Evolutionary conservation across 64 coral and sea anemone species (phyloP), one percentile per base, ranked within the genome.

Genomic region (Montipora foliosa): DNA sequence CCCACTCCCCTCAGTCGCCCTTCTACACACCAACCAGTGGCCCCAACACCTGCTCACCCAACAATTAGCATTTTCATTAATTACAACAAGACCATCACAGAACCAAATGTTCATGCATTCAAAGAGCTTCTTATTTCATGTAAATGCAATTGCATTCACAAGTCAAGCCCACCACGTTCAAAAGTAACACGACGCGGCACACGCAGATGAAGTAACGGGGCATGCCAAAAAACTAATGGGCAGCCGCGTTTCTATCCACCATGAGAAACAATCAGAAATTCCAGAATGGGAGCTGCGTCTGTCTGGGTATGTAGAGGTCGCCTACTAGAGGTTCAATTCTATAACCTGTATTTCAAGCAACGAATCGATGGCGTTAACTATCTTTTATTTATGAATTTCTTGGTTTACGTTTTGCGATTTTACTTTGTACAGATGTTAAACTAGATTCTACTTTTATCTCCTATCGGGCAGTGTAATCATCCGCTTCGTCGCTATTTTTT

Each of bases 11-110:
- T 37, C 29, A 37, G 29, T 37, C 29, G 29, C 29, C 29, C 29
- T 37, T 37, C 29, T 37, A 37, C 29, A 37, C 29, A 37, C 29
- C 29, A 37, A 37, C 29, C 29, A 37, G 29, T 37, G 29, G 29
- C 29, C 29, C 29, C 10, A 16, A 71, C 82, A 86, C 82, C 82
- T 86, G 82, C 67, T 19, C 10, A 46, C 6, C 13, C 12, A 13
- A 5, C 20, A 50, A 86, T 86, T 86, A 71, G 64, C 64, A 86
- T 86, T 86, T 86, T 86, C 64, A 72, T 86, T 71, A 86, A 86
- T 86, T 51, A 86, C 44, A 45, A 86, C 70, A 25, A 70, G 46
- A 86, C 62, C 66, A 7, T 5, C 44, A 71, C n/a, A 16, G 16
- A 20, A n/a, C 11, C 4, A 86, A 85, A 49, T 86, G 64, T 86